Evolutionary conservation across 2,797 vertebrate genomes (phyloP), one percentile per base, ranked within the genome.

Genomic region (Adelosebastes latens): DNA sequence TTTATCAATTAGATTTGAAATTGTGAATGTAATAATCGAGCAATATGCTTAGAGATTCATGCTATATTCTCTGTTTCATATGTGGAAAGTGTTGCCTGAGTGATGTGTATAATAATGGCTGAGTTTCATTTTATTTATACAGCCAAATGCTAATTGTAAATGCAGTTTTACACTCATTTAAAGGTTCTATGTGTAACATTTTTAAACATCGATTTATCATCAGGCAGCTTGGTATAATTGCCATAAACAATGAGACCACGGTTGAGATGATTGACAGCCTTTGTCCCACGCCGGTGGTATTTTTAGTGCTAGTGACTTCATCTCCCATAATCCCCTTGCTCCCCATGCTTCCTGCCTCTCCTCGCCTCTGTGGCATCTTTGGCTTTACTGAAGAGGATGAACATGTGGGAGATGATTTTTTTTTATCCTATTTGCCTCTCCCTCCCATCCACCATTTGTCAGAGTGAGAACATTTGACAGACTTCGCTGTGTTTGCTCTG

Each of bases 1-100:
- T 93, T 90, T 88, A 87, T 88, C 72, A 73, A 46, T 82, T 85
- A 84, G 69, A 90, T 77, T 84, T 88, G 34, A 84, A 88, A 80
- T 92, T 88, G 89, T 93, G 87, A 93, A 93, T 92, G 88, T 94
- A 84, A 84, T 84, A 80, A 81, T 86, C 58, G 71, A 93, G 91
- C 92, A 90, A 94, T 90, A 93, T 89, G 91, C 90, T 87, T 89
- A 88, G 55, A 89, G 65, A 86, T 83, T 84, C 65, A 86, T 75
- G 72, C 74, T 92, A 91, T 90, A 89, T 83, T 85, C 66, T 92
- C 63, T 89, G 80, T 88, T 89, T 84, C 74, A 78, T 80, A 80
- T 64, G 81, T 88, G 81, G 60, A 74, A 72, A 75, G 32, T 86
- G 72, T 87, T 89, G 67, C 77, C 67, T 85, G 72, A 80, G 61